These are phyloP conservation scores for Leptodactylus fallax DNA, from an alignment of 2,797 vertebrate species.

Conservation along the genomic window DNA sequence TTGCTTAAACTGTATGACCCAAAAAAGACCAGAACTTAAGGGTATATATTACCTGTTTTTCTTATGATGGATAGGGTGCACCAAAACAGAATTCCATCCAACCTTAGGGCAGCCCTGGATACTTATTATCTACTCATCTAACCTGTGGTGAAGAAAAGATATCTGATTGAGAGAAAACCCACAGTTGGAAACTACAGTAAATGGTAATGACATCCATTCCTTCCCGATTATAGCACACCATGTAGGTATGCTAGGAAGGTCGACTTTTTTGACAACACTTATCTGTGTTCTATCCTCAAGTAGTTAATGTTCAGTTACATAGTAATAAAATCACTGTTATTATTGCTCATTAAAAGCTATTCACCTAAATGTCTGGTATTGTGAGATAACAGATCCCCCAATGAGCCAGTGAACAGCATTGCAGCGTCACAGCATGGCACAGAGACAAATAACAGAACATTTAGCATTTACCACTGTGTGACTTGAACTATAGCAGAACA, in stretches of 20 bases:
- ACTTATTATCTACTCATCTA: too few relatives aligned
- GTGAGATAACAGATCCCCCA: constrained; percentile 34
- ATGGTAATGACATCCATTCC: background rate
- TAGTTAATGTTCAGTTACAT: constrained; percentile 23
- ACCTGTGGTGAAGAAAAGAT: too few relatives aligned
- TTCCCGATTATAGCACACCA: background rate
- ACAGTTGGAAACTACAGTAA: background rate
- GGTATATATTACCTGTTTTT: too few relatives aligned
- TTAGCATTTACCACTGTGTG: constrained; percentile 74
- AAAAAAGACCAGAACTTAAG: too few relatives aligned
- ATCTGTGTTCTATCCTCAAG: background rate
- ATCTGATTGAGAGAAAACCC: too few relatives aligned
- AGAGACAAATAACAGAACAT: constrained; percentile 23
- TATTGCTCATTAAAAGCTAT: constrained; percentile 51
- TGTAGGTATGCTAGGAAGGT: background rate
- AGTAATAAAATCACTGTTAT: constrained; percentile 34
- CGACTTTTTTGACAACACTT: background rate
- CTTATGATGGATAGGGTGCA: too few relatives aligned
- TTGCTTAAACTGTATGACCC: too few relatives aligned
- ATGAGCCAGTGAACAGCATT: constrained; percentile 10
- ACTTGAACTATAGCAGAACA: constrained; percentile 78
- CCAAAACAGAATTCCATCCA: too few relatives aligned
- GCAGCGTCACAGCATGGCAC: constrained; percentile 4
- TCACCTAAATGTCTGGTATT: constrained; percentile 47
- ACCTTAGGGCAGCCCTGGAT: too few relatives aligned